Evolutionary conservation across 1,140 invertebrate genomes (phyloP).

Genomic region (Microplitis mediator): DNA sequence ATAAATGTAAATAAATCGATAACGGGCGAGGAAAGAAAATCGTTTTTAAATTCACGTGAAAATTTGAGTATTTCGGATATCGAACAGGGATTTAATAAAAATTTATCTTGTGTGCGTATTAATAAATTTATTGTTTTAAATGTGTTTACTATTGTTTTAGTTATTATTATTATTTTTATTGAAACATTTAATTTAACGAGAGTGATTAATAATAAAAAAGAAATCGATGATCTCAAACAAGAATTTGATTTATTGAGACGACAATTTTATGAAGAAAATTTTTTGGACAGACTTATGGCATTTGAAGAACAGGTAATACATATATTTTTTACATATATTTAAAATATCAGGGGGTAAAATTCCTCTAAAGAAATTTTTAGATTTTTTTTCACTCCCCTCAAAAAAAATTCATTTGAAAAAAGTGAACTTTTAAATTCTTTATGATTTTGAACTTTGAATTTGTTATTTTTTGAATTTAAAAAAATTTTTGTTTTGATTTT

Average conservation of each 20-base stretch:
- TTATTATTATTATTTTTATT: constrained; percentile 41
- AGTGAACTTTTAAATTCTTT: too few relatives aligned
- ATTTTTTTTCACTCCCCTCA: too few relatives aligned
- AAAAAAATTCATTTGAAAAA: too few relatives aligned
- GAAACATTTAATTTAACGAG: constrained; percentile 50
- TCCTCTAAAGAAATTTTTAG: too few relatives aligned
- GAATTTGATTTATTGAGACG: constrained; percentile 53
- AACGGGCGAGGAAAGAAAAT: constrained; percentile 41
- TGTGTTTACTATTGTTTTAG: constrained; percentile 39
- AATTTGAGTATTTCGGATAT: constrained; percentile 54
- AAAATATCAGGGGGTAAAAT: too few relatives aligned
- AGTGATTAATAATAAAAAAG: constrained; percentile 37
- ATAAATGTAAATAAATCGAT: constrained; percentile 20
- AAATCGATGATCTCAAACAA: constrained; percentile 47
- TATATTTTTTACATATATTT: too few relatives aligned
- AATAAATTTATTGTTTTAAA: constrained; percentile 42
- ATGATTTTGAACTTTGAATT: too few relatives aligned
- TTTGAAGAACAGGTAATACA: constrained; percentile 54
- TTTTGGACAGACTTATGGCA: constrained; percentile 50
- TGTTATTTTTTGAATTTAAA: too few relatives aligned
- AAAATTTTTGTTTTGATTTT: too few relatives aligned
- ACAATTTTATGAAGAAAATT: constrained; percentile 45
- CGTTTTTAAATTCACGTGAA: constrained; percentile 54
- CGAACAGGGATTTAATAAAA: constrained; percentile 48
- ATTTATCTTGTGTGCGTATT: constrained; percentile 28